Evolutionary conservation across 2,113 vertebrate genomes (phyloP), one percentile per base, ranked within the genome.

Genomic region (Lasiurus cinereus): DNA sequence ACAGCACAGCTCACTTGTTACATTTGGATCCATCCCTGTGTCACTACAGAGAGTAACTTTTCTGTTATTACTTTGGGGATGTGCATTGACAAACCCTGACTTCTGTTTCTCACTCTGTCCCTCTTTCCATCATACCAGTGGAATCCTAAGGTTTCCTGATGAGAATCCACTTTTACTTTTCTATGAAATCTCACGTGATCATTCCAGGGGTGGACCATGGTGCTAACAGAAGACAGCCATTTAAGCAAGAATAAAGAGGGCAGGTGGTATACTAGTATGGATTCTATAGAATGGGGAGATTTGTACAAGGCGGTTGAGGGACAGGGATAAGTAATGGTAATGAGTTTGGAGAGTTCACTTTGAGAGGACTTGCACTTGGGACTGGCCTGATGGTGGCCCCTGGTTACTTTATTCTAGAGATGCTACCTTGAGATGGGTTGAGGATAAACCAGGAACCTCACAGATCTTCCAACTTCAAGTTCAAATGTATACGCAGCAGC

Each of bases 291-390:
- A 66, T 18, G 22, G 18, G 29, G 22, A 46, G 8, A 33, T 54
- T 69, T 52, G 39, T 22, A 18, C 12, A 16, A 33, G 29, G 8
- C 9, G 15, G 1, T 4, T 19, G 2, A 0, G 15, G 12, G 13
- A 4, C 54, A 59, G 31, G 59, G 11, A 73, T 33, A 90, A 86
- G 54, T 9, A 9, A 19, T 29, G 31, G 31, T 59, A 36, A 62
- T 70, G 46, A 18, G 15, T 54, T 43, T 31, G 43, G 31, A 87
- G 43, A 70, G 10, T 82, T 59, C 87, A 2, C 74, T 91, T 82
- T 70, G n/a, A 84, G 36, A 8, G 82, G 33, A 64, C 14, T 64
- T 59, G 14, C 15, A 43, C 39, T 85, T 87, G 59, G 43, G 54
- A 39, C 43, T 56, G 43, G 74, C 48, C 19, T 66, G 3, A 29